Conservation (phyloP, 2,888 invertebrate genomes). For the Protophormia terraenovae region DNA sequence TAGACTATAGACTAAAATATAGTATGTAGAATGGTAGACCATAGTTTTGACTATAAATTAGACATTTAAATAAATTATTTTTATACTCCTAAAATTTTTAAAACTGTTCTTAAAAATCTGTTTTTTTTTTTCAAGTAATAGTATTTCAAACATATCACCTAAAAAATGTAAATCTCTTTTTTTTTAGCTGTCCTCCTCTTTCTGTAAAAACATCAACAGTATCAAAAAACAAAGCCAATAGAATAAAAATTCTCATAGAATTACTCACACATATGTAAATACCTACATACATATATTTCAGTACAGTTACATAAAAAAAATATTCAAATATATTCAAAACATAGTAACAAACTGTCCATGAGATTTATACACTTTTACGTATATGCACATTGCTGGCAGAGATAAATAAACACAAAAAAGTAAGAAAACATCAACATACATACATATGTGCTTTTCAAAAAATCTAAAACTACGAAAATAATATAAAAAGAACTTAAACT, state of each 20-base stretch:
- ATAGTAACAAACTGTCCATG: slow-evolving; percentile 21
- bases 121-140: neutral
- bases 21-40: too few relatives aligned
- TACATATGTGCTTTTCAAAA: neutral
- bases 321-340: slow-evolving; percentile 20
- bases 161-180: neutral
- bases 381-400: neutral
- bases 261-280: neutral
- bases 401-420: neutral
- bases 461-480: neutral
- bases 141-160: neutral
- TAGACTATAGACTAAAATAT: too few relatives aligned
- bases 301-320: neutral
- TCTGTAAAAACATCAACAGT: neutral
- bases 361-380: neutral
- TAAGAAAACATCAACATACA: neutral
- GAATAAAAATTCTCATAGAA: neutral
- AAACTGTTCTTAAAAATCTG: too few relatives aligned
- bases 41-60: too few relatives aligned
- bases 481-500: slow-evolving; percentile 69
- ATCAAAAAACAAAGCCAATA: slow-evolving; percentile 6
- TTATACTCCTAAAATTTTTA: too few relatives aligned
- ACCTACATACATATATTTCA: neutral
- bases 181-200: slow-evolving; percentile 16
- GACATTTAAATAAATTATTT: too few relatives aligned